phyloP scores from a whole-genome alignment of 2,888 invertebrate genomes.

The Synanthedon formicaeformis region DNA sequence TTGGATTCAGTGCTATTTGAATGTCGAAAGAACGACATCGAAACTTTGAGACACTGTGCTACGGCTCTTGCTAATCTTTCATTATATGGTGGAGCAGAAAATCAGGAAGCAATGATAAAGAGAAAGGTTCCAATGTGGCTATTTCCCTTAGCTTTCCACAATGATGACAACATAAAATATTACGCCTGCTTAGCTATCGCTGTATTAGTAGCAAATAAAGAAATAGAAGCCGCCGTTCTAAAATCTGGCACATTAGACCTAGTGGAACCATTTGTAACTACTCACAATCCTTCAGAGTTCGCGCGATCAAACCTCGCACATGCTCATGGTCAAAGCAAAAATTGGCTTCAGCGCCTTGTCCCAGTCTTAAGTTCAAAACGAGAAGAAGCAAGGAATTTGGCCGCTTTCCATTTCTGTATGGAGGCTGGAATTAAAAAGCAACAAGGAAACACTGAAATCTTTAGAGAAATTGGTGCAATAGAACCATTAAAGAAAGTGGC shows the following conservation, averaged over 20 bases:
- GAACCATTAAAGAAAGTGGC: conserved; percentile 96
- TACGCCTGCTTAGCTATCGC: conserved; percentile 98
- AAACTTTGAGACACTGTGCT: conserved; percentile 95
- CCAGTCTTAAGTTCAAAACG: conserved; percentile 94
- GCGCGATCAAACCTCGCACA: conserved; percentile 92
- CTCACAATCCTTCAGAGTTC: conserved; percentile 95
- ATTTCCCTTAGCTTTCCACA: conserved; percentile 96
- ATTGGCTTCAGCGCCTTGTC: conserved; percentile 92
- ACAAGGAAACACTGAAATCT: conserved; percentile 91
- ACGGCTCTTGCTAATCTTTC: conserved; percentile 96
- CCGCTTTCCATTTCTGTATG: conserved; percentile 99
- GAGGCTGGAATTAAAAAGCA: conserved; percentile 98
- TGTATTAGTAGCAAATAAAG: conserved; percentile 95
- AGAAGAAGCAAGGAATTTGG: conserved; percentile 95
- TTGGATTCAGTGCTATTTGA: conserved; percentile 95
- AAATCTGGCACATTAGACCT: conserved; percentile 97
- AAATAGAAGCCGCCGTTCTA: conserved; percentile 95
- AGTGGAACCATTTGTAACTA: conserved; percentile 95
- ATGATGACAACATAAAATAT: conserved; percentile 97
- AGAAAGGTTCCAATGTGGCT: conserved; percentile 96
- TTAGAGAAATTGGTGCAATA: conserved; percentile 94
- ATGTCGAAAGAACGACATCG: conserved; percentile 92
- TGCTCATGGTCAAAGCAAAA: conserved; percentile 95
- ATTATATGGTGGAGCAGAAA: conserved; percentile 95
- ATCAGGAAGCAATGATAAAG: conserved; percentile 97